Conservation (phyloP, 2,888 invertebrate genomes). For the Callyntrura sp. region DNA sequence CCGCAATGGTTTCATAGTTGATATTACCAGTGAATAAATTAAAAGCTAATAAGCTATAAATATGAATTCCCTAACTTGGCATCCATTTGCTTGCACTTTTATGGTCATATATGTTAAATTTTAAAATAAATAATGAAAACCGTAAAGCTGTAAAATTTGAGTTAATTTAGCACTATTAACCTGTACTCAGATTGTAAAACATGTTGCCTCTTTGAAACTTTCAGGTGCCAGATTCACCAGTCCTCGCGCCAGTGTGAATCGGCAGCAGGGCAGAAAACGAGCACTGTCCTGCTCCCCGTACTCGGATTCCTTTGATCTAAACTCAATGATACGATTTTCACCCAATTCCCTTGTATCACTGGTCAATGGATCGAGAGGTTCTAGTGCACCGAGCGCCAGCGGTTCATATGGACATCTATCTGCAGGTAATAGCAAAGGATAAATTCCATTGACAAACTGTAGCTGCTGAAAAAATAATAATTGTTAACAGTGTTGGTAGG, state of each 20-base stretch:
- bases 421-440: conserved; percentile 93
- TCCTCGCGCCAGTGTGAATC: conserved; percentile 87
- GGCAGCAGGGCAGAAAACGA: conserved; percentile 93
- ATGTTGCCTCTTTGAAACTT: conserved; percentile 1
- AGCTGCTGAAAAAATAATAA: neutral
- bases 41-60: neutral
- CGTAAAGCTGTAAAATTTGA: neutral
- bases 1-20: neutral
- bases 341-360: conserved; percentile 95
- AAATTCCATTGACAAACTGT: too few species aligned
- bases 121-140: neutral
- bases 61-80: conserved; percentile 17
- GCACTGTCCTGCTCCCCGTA: conserved; percentile 96
- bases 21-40: neutral
- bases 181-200: neutral
- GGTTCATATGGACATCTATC: conserved; percentile 99
- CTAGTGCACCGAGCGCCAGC: conserved; percentile 91
- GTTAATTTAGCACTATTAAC: neutral
- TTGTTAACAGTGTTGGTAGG: neutral
- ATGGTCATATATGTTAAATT: neutral
- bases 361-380: conserved; percentile 93
- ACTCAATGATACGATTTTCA: conserved; percentile 97
- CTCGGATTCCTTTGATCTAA: conserved; percentile 97
- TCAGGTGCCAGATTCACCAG: conserved; percentile 90
- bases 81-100: neutral